Conservation (phyloP, 2,888 invertebrate species). For the Arctia plantaginis region DNA sequence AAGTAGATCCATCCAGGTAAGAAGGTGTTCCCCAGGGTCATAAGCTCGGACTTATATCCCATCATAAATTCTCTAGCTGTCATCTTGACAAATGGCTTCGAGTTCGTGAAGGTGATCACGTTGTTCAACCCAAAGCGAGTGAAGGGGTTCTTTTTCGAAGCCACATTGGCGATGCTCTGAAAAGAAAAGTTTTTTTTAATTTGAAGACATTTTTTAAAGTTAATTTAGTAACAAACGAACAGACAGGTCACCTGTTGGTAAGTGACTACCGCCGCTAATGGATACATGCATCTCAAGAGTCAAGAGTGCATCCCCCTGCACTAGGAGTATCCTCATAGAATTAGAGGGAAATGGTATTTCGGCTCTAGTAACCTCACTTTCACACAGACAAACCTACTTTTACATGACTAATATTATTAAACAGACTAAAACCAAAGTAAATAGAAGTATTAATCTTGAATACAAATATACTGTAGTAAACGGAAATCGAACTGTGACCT, state of each 20-base stretch:
- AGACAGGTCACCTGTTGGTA: not conserved
- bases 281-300: not conserved
- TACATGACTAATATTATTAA: no score
- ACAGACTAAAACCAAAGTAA: no score
- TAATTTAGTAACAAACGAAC: no score
- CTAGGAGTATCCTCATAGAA: no score
- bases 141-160: slow-evolving; percentile 88
- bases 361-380: no score
- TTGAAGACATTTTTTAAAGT: no score
- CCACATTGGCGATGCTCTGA: slow-evolving; percentile 94
- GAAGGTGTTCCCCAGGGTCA: slow-evolving; percentile 93
- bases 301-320: no score
- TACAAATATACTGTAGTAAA: not conserved
- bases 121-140: slow-evolving; percentile 90
- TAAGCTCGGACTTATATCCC: slow-evolving; percentile 93
- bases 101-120: slow-evolving; percentile 89
- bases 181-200: slow-evolving; percentile 23
- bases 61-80: slow-evolving; percentile 96
- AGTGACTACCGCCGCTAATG: not conserved
- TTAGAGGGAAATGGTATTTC: no score
- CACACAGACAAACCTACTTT: no score
- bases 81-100: slow-evolving; percentile 91
- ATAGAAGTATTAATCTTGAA: not conserved
- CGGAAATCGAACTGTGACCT: not conserved
- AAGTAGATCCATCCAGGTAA: slow-evolving; percentile 95